phyloP scores from a whole-genome alignment of 2,888 invertebrate species.

The Minunthozetes semirufus region DNA sequence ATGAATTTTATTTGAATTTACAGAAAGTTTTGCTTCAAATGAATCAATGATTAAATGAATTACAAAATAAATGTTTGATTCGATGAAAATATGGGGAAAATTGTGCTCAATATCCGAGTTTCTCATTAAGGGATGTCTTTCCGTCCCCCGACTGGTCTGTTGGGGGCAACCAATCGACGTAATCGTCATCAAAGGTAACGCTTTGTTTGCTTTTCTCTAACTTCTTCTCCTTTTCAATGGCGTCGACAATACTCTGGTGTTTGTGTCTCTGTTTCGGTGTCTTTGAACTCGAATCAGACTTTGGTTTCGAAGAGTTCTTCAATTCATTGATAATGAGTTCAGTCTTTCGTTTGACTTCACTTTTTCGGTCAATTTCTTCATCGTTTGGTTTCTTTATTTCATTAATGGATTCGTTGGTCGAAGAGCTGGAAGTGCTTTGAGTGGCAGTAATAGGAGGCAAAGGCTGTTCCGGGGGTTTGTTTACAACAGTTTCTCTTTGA shows the following conservation, averaged over 20 bases:
- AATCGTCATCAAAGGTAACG: constrained; percentile 22
- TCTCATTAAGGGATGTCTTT: constrained; percentile 37
- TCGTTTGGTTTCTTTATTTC: too few species aligned
- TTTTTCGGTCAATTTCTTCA: neutral
- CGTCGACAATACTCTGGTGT: constrained; percentile 23
- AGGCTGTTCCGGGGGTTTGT: too few species aligned
- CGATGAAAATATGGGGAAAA: too few species aligned
- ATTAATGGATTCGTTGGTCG: too few species aligned
- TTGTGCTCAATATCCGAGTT: constrained; percentile 36
- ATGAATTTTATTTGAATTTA: too few species aligned
- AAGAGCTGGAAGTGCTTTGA: too few species aligned
- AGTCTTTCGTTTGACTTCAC: neutral
- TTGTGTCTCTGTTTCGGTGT: neutral
- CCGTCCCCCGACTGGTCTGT: constrained; percentile 38
- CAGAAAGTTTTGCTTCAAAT: too few species aligned
- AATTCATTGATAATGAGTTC: constrained; percentile 1
- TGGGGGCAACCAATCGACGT: constrained; percentile 38
- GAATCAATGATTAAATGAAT: too few species aligned
- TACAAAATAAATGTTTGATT: too few species aligned
- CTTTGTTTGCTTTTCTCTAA: constrained; percentile 14
- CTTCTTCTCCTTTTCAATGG: constrained; percentile 31
- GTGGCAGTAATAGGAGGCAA: too few species aligned
- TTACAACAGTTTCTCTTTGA: too few species aligned
- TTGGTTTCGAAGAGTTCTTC: neutral
- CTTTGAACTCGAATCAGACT: constrained; percentile 10